phyloP scores from a whole-genome alignment of 2,888 invertebrate species.

The Drosophila bunnanda region DNA sequence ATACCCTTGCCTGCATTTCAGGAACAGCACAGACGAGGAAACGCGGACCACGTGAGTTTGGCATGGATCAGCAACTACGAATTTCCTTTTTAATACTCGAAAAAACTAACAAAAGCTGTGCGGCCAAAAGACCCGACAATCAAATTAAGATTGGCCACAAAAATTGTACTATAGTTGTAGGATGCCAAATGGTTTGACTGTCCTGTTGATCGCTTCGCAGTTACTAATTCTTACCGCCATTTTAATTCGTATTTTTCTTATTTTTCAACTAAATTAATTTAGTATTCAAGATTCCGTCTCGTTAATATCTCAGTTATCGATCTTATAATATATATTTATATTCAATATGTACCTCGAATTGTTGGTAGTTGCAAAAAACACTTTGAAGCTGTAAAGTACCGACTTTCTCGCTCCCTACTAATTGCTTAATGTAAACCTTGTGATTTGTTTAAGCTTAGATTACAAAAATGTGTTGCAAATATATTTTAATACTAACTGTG shows the following conservation, averaged over 20 bases:
- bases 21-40: slow-evolving; percentile 83
- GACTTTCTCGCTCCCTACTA: slow-evolving; percentile 50
- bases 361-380: slow-evolving; percentile 27
- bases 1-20: slow-evolving; percentile 57
- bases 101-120: slow-evolving; percentile 50
- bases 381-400: slow-evolving; percentile 35
- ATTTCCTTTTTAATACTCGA: slow-evolving; percentile 60
- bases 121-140: slow-evolving; percentile 39
- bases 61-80: slow-evolving; percentile 45
- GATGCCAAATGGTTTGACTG: slow-evolving; percentile 8
- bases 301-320: slow-evolving; percentile 27
- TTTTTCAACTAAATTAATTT: slow-evolving; percentile 27
- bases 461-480: slow-evolving; percentile 54
- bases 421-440: slow-evolving; percentile 47
- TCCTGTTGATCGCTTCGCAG: slow-evolving; percentile 4
- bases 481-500: slow-evolving; percentile 59
- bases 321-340: slow-evolving; percentile 11
- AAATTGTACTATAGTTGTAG: slow-evolving; percentile 7
- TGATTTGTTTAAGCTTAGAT: slow-evolving; percentile 64
- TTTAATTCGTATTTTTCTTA: slow-evolving; percentile 8
- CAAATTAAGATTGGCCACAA: slow-evolving; percentile 39
- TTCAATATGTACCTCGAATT: slow-evolving; percentile 33
- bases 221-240: not conserved
- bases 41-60: slow-evolving; percentile 83
- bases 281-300: slow-evolving; percentile 51